phyloP scores from a whole-genome alignment of 2,888 invertebrate genomes.

The Polylopha cassiicola region DNA sequence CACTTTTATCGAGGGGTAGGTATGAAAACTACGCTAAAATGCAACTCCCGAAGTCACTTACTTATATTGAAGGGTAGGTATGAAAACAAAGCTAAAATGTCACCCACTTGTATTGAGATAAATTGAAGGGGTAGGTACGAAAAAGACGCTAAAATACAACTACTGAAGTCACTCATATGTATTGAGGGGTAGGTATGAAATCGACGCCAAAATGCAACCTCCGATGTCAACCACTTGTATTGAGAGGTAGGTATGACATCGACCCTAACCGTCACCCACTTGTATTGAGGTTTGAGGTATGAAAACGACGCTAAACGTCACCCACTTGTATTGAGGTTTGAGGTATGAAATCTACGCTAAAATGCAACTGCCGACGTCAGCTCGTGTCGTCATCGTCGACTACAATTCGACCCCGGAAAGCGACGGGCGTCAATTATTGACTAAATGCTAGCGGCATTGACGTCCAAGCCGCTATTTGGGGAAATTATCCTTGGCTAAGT shows the following conservation, averaged over 20 bases:
- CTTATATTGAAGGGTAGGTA: no score
- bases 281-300: no score
- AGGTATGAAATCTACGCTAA: not conserved
- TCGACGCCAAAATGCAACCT: no score
- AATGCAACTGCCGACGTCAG: not conserved
- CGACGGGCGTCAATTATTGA: conserved; percentile 20
- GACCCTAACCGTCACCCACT: no score
- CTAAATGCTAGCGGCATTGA: conserved; percentile 17
- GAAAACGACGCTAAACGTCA: not conserved
- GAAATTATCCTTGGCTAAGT: conserved; percentile 14
- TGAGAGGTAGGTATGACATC: conserved; percentile 12
- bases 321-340: not conserved
- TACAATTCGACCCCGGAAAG: not conserved
- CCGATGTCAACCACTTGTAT: conserved; percentile 17
- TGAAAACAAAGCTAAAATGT: no score
- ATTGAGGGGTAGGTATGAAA: no score
- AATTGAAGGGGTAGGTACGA: conserved; percentile 12
- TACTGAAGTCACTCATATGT: no score
- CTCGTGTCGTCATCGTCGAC: not conserved
- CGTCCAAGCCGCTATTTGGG: conserved; percentile 8
- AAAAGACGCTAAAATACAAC: no score
- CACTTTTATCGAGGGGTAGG: not conserved
- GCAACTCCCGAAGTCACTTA: no score
- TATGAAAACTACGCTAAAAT: not conserved
- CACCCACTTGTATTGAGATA: conserved; percentile 12